These are phyloP conservation scores for Pollenia angustigena DNA, from an alignment of 2,888 invertebrate genomes.

Conservation along the genomic window DNA sequence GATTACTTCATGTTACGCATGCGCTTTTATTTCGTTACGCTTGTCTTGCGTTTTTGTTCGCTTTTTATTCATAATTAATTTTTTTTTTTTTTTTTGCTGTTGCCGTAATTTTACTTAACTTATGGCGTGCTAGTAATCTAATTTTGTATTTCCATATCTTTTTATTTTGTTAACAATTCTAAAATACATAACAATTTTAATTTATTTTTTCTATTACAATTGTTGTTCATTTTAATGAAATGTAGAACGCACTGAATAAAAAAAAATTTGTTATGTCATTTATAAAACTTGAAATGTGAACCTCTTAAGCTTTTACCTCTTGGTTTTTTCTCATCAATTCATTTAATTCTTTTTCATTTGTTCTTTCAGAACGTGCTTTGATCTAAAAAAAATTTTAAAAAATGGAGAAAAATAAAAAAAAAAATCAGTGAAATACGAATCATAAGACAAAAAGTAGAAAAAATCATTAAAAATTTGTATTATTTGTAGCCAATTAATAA, in stretches of 20 bases:
- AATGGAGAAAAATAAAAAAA: no score
- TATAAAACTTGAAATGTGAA: not conserved
- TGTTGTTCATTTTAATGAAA: slow-evolving; percentile 9
- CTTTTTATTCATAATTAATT: not conserved
- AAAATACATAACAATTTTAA: slow-evolving; percentile 18
- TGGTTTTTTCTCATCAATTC: not conserved
- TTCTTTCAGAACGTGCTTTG: not conserved
- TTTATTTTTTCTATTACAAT: not conserved
- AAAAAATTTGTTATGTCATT: slow-evolving; percentile 32
- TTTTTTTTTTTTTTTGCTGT: not conserved
- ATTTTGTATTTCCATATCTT: slow-evolving; percentile 12
- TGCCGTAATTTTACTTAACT: not conserved
- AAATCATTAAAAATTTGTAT: no score
- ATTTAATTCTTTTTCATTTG: not conserved
- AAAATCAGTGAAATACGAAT: no score
- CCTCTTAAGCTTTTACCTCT: no score
- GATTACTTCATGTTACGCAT: slow-evolving; percentile 53
- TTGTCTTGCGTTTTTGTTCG: not conserved
- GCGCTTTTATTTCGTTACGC: slow-evolving; percentile 39
- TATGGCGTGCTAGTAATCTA: slow-evolving; percentile 61
- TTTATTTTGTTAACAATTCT: slow-evolving; percentile 1
- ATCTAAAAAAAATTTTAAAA: no score
- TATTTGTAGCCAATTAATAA: no score
- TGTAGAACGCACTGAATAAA: slow-evolving; percentile 8
- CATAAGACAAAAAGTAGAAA: no score